Base-by-base conservation (phyloP, 2,797 vertebrate species). In the Gastrophryne carolinensis region DNA sequence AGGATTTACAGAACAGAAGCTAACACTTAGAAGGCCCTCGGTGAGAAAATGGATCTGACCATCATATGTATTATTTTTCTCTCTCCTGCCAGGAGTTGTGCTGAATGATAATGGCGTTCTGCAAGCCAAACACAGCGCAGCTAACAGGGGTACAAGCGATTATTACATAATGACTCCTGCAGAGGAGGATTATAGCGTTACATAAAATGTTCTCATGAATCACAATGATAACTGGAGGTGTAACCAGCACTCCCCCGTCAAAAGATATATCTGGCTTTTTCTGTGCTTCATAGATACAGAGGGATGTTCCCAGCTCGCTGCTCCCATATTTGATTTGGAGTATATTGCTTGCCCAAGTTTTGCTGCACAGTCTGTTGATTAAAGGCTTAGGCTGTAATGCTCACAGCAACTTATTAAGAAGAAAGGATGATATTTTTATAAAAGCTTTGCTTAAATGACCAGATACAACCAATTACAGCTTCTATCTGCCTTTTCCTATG, bases 131-230 rank as follows among this genome's bases (percentile, higher is more conserved):
- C 41, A 27, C 26, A 5, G 15, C 3, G 61, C 26, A 15, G 58
- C 23, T 53, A 63, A 37, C 32, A 44, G 8, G 17, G 23, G 15
- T 24, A 27, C 11, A 19, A 5, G n/a, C 34, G 53, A 50, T 60
- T 47, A 75, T 67, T 64, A 67, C 58, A 41, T 57, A 57, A 67
- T 39, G 23, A 54, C 58, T 27, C 39, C 30, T 53, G 58, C 44
- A 60, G 30, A 63, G 58, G 44, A 21, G 57, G 47, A 72, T 72
- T 71, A 71, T 49, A 44, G 32, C 53, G n/a, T 24, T n/a, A 71
- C 37, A 71, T 37, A 47, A 49, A 49, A 58, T 41, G 17, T 47
- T 49, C 39, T 32, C 37, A 60, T 57, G 32, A 70, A 58, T 70
- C 67, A 58, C 52, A 49, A 49, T 60, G 54, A 57, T 58, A 24